These are phyloP conservation scores for Oreochromis spilurus DNA, from an alignment of 2,113 vertebrate genomes.

Conservation along the genomic window DNA sequence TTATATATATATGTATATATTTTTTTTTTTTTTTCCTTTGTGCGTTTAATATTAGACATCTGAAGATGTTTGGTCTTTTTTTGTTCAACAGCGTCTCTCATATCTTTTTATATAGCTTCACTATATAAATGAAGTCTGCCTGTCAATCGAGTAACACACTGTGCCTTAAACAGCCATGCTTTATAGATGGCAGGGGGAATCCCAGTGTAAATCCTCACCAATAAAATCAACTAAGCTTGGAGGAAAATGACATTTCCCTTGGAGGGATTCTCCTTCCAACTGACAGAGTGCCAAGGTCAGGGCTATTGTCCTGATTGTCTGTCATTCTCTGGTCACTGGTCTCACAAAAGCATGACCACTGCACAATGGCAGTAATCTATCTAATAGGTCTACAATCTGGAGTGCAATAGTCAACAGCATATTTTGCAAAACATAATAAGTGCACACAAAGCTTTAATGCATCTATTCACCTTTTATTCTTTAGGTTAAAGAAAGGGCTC, in stretches of 20 bases:
- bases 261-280: conserved; percentile 29
- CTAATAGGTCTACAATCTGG: conserved; percentile 30
- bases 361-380: conserved; percentile 51
- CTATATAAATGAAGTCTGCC: neutral
- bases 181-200: neutral
- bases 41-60: neutral
- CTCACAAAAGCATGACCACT: conserved; percentile 20
- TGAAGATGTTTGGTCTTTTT: neutral
- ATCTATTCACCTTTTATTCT: neutral
- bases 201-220: conserved; percentile 4
- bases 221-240: neutral
- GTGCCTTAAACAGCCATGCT: neutral
- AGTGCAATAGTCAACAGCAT: neutral
- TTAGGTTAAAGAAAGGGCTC: neutral
- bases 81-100: neutral
- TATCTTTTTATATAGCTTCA: neutral
- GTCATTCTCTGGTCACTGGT: conserved; percentile 32
- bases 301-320: conserved; percentile 51
- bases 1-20: neutral
- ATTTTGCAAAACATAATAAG: neutral
- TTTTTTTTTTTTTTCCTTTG: neutral
- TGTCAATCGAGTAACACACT: neutral
- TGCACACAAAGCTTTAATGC: neutral
- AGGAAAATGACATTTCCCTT: conserved; percentile 23
- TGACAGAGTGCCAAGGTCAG: conserved; percentile 53